phyloP scores from a whole-genome alignment of 2,888 invertebrate genomes.

The Mesochorus sp. region DNA sequence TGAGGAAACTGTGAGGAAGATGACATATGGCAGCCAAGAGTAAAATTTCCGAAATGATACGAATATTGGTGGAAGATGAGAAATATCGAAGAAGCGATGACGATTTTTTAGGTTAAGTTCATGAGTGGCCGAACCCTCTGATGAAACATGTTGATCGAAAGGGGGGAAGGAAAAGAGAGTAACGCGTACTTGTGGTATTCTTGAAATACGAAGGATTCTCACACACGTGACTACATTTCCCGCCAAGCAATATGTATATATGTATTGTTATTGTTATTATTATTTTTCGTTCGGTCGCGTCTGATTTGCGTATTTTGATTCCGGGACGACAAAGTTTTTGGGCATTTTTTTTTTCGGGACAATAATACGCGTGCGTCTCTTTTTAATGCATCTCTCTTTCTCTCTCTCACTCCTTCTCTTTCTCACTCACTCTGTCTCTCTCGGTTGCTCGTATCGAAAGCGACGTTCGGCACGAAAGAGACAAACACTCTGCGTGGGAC shows the following conservation, averaged over 20 bases:
- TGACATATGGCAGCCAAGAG: too few relatives aligned
- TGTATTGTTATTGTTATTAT: neutral
- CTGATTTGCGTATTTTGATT: neutral
- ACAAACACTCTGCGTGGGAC: conserved; percentile 59
- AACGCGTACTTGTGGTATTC: neutral
- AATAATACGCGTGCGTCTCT: conserved; percentile 74
- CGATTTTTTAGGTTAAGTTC: too few relatives aligned
- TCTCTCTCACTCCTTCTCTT: too few relatives aligned
- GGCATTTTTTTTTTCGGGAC: conserved; percentile 23
- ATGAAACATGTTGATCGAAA: neutral
- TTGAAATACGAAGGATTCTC: neutral
- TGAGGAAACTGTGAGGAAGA: too few relatives aligned
- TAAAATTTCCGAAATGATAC: too few relatives aligned
- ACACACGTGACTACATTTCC: conserved; percentile 44
- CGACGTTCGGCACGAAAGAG: conserved; percentile 30
- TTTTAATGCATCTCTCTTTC: too few relatives aligned
- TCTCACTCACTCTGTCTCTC: too few relatives aligned
- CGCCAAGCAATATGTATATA: conserved; percentile 15
- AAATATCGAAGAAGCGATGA: too few relatives aligned
- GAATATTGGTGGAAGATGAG: too few relatives aligned
- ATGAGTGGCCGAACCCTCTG: too few relatives aligned
- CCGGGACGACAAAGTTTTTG: conserved; percentile 5
- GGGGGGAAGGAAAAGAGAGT: neutral
- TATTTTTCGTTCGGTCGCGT: neutral
- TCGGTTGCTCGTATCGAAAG: conserved; percentile 56